These are phyloP conservation scores for Pocillopora verrucosa DNA, from an alignment of 64 coral and sea anemone species.

Conservation along the genomic window DNA sequence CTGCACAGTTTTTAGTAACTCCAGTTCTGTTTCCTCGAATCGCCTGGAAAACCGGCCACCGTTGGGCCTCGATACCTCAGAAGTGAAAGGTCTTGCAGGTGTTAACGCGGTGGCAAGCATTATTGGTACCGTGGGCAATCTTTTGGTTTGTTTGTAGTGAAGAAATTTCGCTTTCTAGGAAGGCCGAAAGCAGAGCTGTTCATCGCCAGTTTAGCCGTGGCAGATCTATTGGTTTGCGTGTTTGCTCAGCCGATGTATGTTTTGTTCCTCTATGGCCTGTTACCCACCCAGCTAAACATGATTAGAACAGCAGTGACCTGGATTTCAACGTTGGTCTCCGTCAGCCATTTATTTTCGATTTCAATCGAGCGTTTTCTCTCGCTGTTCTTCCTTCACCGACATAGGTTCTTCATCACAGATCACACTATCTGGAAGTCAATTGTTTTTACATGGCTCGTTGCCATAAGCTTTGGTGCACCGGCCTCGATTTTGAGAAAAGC, in stretches of 20 bases:
- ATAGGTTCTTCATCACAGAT: constrained; percentile 41
- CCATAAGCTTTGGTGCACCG: constrained; percentile 60
- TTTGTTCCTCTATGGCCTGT: constrained; percentile 27
- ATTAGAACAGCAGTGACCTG: constrained; percentile 63
- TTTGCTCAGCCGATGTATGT: constrained; percentile 83
- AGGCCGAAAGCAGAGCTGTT: constrained; percentile 73
- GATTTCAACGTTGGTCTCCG: constrained; percentile 62
- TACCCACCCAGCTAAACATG: constrained; percentile 15
- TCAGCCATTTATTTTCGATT: constrained; percentile 75
- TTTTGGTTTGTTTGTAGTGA: constrained; percentile 78
- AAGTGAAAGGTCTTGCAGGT: constrained; percentile 36
- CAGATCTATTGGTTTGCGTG: constrained; percentile 66
- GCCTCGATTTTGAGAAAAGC: constrained; percentile 51
- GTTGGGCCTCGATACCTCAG: not conserved
- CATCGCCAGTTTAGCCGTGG: constrained; percentile 67
- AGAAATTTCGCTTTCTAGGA: constrained; percentile 72
- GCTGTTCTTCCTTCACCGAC: constrained; percentile 59
- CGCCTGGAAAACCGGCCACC: not conserved
- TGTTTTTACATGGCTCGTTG: constrained; percentile 57
- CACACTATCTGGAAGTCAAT: constrained; percentile 35
- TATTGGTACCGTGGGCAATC: constrained; percentile 68
- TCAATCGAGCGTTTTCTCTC: constrained; percentile 86
- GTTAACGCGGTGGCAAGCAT: constrained; percentile 46
- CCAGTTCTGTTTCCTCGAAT: not conserved
- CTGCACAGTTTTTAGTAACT: not conserved